Base-by-base conservation (phyloP, 2,113 vertebrate genomes). In the Scolopax mira region DNA sequence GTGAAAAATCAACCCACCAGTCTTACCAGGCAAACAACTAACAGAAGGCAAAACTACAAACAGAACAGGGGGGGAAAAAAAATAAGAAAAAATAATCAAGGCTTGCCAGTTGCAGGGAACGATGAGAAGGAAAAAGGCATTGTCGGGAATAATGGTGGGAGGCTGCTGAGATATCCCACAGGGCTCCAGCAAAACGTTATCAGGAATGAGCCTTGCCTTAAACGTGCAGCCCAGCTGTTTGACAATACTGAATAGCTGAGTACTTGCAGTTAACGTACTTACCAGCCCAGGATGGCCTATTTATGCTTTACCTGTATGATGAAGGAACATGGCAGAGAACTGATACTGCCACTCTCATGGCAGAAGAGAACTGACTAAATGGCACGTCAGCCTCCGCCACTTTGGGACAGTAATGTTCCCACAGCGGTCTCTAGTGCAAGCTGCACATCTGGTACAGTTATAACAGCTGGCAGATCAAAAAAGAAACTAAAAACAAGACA, bases 401-500 rank as follows among this genome's bases (percentile, higher is more conserved):
- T 42, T 24, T 0, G 3, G 54, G 79, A 73, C 0, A 0, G 13
- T 42, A 4, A 51, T 31, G 44, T 35, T 85, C 62, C 65, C 51
- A 64, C 51, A 70, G 22, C 5, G 7, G 33, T 46, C 54, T 39
- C 44, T 41, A 87, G 31, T 41, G 35, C 49, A 70, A 85, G 49
- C 44, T 89, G 86, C 66, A 87, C 91, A 91, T 94, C 71, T 89
- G 88, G 73, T 65, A 37, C 69, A 79, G 83, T 79, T 81, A 7
- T 33, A 89, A 95, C 88, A 96, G 88, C 81, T 95, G 83, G 84
- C 65, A 90, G 89, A 80, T 91, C 86, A 57, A 88, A 89, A 87
- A 89, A 85, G 57, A 89, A 92, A 77, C 44, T 94, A 49, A 90
- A 95, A 94, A 42, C 87, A 92, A 93, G 97, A 85, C 79, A 93